Conservation (phyloP, 2,113 vertebrate genomes). For the Chionomys nivalis region DNA sequence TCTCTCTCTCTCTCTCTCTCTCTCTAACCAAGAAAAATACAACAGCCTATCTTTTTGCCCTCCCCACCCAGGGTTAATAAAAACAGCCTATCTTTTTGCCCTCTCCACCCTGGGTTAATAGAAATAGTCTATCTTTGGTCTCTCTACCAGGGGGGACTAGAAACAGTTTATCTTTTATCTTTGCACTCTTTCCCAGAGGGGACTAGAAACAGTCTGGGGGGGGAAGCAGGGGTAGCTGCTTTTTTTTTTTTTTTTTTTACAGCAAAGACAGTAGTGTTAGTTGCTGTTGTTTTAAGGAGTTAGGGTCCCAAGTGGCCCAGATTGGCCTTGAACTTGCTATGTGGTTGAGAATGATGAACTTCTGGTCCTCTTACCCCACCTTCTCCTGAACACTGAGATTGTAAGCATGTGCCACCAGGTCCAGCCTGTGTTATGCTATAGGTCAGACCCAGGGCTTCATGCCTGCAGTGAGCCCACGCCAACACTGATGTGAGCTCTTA, state of each 20-base stretch:
- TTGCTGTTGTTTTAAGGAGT: background rate
- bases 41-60: background rate
- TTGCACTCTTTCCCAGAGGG: too few relatives aligned
- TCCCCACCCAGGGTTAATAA: background rate
- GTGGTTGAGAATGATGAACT: background rate
- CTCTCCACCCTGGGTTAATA: background rate
- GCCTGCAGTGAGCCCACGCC: background rate
- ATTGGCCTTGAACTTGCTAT: background rate
- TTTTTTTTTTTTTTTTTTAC: background rate
- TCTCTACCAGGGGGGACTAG: background rate
- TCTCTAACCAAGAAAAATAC: too few relatives aligned
- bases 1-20: too few relatives aligned
- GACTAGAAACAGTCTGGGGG: background rate
- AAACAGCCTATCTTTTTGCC: background rate
- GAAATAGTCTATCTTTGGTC: background rate
- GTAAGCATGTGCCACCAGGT: too few relatives aligned
- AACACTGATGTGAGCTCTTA: background rate
- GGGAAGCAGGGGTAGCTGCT: background rate
- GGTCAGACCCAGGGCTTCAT: background rate
- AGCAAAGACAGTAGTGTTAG: background rate
- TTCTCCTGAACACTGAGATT: background rate
- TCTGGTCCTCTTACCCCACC: too few relatives aligned
- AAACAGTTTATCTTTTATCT: background rate
- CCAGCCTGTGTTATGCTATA: background rate
- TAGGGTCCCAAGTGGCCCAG: background rate